phyloP scores from a whole-genome alignment of 2,113 vertebrate genomes.

The Callospermophilus lateralis region DNA sequence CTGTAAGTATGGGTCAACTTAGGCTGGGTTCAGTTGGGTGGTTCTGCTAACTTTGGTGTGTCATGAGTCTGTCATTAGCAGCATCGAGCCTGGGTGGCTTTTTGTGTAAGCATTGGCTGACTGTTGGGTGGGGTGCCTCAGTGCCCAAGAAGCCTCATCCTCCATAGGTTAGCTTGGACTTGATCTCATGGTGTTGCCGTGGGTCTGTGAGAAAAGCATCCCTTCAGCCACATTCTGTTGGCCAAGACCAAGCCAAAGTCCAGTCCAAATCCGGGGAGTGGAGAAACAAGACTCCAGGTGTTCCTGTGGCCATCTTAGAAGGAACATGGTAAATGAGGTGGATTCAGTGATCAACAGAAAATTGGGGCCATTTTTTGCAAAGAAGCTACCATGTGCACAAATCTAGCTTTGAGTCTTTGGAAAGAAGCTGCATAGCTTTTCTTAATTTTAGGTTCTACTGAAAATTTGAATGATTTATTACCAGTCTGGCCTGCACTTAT shows the following conservation, averaged over 20 bases:
- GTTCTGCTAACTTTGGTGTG: not conserved
- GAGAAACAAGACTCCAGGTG: not conserved
- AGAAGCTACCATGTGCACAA: not conserved
- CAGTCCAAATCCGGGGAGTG: not conserved
- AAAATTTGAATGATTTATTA: not conserved
- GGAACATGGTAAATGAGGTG: not conserved
- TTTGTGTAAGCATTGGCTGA: not conserved
- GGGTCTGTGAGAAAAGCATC: not conserved
- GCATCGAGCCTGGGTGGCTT: accelerated
- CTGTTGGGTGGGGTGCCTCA: not conserved
- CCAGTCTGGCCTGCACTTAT: not conserved
- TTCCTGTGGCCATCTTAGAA: not conserved
- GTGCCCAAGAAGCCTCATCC: not conserved
- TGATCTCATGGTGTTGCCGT: not conserved
- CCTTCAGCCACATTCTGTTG: not conserved
- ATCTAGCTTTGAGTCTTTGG: not conserved
- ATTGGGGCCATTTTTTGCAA: not conserved
- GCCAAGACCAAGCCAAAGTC: not conserved
- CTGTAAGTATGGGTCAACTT: not conserved
- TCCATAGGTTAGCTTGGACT: not conserved
- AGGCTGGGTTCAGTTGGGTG: not conserved
- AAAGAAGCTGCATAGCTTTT: not conserved
- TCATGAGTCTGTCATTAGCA: not conserved
- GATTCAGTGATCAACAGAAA: not conserved
- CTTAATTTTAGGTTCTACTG: not conserved